Percentiles rank a stretch among this genome's conserved stretches.
Evolutionary conservation across 2,888 invertebrate species (phyloP).

Genomic region (Lamellibrachia columna): DNA sequence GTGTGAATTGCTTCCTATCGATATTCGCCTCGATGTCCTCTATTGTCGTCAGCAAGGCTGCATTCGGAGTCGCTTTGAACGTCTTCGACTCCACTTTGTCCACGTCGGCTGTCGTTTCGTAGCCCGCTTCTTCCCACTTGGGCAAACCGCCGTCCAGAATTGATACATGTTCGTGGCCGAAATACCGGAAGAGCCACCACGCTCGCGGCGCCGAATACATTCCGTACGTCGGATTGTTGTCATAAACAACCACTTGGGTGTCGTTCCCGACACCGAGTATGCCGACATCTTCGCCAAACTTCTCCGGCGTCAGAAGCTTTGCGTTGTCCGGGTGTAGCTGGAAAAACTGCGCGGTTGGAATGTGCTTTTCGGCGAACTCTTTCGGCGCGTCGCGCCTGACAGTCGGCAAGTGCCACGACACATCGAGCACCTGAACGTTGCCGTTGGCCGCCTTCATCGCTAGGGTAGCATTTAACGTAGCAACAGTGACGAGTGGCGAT

Average conservation of each 20-base stretch:
- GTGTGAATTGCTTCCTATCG: slow-evolving; percentile 39
- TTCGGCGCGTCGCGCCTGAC: slow-evolving; percentile 46
- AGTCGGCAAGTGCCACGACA: slow-evolving; percentile 56
- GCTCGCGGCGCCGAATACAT: slow-evolving; percentile 55
- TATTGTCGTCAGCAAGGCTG: slow-evolving; percentile 48
- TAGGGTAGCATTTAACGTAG: not conserved
- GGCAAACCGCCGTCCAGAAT: slow-evolving; percentile 58
- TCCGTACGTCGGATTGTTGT: slow-evolving; percentile 51
- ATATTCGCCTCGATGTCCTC: slow-evolving; percentile 55
- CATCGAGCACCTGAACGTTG: slow-evolving; percentile 52
- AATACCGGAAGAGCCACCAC: slow-evolving; percentile 60
- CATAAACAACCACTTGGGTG: slow-evolving; percentile 60
- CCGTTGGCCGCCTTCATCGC: slow-evolving; percentile 30
- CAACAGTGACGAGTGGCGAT: not conserved
- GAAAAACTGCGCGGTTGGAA: slow-evolving; percentile 60
- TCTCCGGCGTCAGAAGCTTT: slow-evolving; percentile 51
- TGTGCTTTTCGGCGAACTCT: slow-evolving; percentile 55
- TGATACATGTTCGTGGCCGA: slow-evolving; percentile 56
- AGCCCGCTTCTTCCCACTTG: slow-evolving; percentile 49
- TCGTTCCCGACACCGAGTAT: slow-evolving; percentile 54
- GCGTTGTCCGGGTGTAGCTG: slow-evolving; percentile 57
- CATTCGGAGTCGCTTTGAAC: slow-evolving; percentile 47
- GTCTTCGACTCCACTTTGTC: slow-evolving; percentile 34
- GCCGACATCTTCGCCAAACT: slow-evolving; percentile 56
- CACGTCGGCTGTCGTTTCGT: slow-evolving; percentile 39